Conservation (phyloP, 2,888 invertebrate genomes). For the Mimachlamys varia region DNA sequence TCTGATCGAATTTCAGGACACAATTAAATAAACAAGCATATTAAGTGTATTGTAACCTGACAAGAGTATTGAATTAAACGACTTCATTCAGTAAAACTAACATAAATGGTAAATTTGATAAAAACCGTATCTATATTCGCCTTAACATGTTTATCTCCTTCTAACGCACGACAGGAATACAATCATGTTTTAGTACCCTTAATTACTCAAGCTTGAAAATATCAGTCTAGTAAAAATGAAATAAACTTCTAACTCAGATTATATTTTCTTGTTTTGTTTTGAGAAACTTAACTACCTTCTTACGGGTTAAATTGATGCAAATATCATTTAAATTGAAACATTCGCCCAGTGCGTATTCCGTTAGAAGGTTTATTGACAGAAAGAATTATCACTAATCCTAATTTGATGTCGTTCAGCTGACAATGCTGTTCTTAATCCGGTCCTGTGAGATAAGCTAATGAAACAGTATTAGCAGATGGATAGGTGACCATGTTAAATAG, state of each 20-base stretch:
- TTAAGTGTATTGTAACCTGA: not conserved
- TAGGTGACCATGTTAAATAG: constrained; percentile 1
- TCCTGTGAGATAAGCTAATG: not conserved
- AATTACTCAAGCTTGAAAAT: not conserved
- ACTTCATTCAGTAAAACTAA: constrained; percentile 22
- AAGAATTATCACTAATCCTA: not conserved
- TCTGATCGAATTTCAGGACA: not conserved
- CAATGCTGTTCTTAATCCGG: not conserved
- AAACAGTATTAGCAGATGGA: constrained; percentile 5
- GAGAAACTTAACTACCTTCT: not conserved
- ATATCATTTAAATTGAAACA: not conserved
- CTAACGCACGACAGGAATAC: not conserved
- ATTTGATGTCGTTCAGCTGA: not conserved
- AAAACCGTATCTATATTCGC: not conserved
- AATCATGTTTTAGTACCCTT: not conserved
- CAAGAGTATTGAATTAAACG: not conserved
- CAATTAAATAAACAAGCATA: constrained; percentile 21
- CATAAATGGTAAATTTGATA: constrained; percentile 6
- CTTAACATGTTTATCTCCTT: not conserved
- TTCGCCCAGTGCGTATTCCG: not conserved
- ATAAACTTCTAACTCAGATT: not conserved
- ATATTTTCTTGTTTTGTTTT: not conserved
- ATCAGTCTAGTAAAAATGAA: not conserved
- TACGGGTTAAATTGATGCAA: not conserved
- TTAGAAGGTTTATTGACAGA: not conserved